A percentile compares a stretch with the other conserved stretches of the same genome.
Conservation (phyloP, 1,140 invertebrate genomes). For the Panagrolaimus sp. region DNA sequence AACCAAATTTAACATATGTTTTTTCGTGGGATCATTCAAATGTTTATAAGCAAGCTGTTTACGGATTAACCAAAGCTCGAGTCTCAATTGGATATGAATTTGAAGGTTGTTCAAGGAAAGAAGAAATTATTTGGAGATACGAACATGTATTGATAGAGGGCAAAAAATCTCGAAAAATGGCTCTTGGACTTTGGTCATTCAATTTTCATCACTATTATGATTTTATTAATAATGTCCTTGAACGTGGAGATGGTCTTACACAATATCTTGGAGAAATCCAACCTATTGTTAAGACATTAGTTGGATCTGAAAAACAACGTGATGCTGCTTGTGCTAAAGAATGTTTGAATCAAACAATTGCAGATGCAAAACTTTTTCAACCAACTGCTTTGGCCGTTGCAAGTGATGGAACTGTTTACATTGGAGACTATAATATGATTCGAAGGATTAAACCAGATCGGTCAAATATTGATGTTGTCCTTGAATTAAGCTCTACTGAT, state of each 20-base stretch:
- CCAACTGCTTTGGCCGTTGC: neutral
- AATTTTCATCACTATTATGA: constrained; percentile 4
- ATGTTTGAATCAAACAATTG: neutral
- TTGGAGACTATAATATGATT: constrained; percentile 1
- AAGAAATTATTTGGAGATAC: neutral
- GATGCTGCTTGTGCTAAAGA: neutral
- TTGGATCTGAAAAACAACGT: neutral
- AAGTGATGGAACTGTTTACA: neutral
- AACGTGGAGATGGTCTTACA: neutral
- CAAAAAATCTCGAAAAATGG: neutral
- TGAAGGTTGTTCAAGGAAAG: constrained; percentile 1
- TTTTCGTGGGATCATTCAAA: constrained; percentile 95
- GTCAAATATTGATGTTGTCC: neutral
- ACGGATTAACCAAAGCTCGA: constrained; percentile 61
- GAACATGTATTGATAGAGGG: neutral
- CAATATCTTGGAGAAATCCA: constrained; percentile 2
- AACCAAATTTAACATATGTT: constrained; percentile 83
- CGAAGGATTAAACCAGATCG: neutral
- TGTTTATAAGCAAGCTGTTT: constrained; percentile 90
- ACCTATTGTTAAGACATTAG: neutral
- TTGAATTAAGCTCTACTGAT: constrained; percentile 5
- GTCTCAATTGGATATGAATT: constrained; percentile 14
- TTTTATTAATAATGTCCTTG: neutral
- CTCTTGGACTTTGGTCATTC: constrained; percentile 5
- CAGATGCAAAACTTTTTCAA: neutral